Evolutionary conservation across 2,113 vertebrate species (phyloP).

Genomic region (Melanostigma gelatinosum): DNA sequence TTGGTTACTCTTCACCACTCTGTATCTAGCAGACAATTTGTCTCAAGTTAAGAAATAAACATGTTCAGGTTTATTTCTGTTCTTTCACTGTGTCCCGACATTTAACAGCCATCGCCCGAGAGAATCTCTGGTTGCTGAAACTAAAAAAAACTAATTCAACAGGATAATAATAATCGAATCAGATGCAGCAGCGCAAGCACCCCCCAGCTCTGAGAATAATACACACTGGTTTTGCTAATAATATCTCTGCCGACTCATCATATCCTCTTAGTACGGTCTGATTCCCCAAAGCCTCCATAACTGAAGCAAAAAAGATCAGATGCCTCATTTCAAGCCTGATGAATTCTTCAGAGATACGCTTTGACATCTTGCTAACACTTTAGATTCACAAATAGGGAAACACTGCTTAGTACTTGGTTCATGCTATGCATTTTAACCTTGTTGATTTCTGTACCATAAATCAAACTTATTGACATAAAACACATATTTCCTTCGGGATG

Average conservation of each 20-base stretch:
- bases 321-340: conserved; percentile 57
- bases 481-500: conserved; percentile 20
- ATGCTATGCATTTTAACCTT: not conserved
- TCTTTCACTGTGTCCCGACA: not conserved
- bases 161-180: conserved; percentile 57
- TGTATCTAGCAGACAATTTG: not conserved
- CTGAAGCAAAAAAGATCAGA: conserved; percentile 67
- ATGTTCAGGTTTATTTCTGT: not conserved
- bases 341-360: conserved; percentile 49
- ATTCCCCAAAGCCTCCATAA: conserved; percentile 54
- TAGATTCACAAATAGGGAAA: conserved; percentile 13
- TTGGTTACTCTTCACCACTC: not conserved
- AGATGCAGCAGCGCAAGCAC: conserved; percentile 48
- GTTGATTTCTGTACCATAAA: conserved; percentile 16
- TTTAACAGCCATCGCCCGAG: not conserved
- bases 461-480: not conserved
- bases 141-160: conserved; percentile 32
- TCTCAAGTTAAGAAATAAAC: not conserved
- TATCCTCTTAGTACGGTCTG: conserved; percentile 37
- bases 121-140: conserved; percentile 30
- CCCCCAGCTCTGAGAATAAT: conserved; percentile 51
- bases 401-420: not conserved
- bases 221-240: conserved; percentile 60
- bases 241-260: conserved; percentile 68
- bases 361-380: conserved; percentile 43